phyloP scores from a whole-genome alignment of 2,797 vertebrate species.

The Schizopygopsis pylzovi region DNA sequence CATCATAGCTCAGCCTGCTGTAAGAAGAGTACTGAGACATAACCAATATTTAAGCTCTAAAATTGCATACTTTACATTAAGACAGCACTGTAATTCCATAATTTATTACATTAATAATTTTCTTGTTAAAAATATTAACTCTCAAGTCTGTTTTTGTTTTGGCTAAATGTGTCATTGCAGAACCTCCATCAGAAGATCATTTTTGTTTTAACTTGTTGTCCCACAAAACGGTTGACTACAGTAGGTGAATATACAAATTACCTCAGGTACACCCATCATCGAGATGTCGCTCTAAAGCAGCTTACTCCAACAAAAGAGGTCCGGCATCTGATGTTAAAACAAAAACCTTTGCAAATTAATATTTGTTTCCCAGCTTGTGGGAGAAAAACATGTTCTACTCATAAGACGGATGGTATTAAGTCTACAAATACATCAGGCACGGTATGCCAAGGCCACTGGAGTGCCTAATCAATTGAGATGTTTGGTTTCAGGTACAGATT shows the following conservation, averaged over 20 bases:
- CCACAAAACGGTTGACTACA: neutral
- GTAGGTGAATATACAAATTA: neutral
- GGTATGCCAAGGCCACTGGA: slow-evolving; percentile 39
- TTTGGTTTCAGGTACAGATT: slow-evolving; percentile 59
- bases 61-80: neutral
- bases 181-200: neutral
- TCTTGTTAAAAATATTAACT: neutral
- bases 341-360: slow-evolving; percentile 25
- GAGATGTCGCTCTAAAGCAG: neutral
- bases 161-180: neutral
- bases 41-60: neutral
- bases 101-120: neutral
- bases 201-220: neutral
- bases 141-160: neutral
- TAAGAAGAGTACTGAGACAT: neutral
- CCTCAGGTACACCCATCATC: neutral
- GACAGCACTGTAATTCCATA: neutral
- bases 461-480: slow-evolving; percentile 55
- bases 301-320: slow-evolving; percentile 4
- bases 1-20: neutral
- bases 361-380: neutral
- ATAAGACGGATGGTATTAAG: slow-evolving; percentile 43
- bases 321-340: neutral
- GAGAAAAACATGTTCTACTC: slow-evolving; percentile 23
- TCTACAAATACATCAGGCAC: slow-evolving; percentile 36